Conservation (phyloP, 2,888 invertebrate genomes). For the Meliscaeva auricollis region DNA sequence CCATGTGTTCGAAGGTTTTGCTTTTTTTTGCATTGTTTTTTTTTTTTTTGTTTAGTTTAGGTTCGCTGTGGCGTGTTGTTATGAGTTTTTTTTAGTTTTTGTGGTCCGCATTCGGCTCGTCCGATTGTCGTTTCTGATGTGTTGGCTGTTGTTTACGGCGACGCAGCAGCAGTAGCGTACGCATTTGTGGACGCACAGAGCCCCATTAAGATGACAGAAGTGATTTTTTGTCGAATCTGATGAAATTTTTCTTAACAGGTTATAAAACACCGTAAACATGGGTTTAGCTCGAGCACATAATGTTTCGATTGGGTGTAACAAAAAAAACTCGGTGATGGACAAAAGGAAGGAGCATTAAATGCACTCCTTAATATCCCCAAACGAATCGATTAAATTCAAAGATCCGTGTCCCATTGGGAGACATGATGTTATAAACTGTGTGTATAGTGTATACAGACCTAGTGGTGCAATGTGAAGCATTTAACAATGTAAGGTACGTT, state of each 20-base stretch:
- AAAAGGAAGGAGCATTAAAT: constrained; percentile 74
- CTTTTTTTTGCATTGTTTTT: constrained; percentile 39
- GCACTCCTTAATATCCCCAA: constrained; percentile 76
- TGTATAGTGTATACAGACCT: constrained; percentile 65
- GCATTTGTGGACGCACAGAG: constrained; percentile 66
- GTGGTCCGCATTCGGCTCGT: constrained; percentile 64
- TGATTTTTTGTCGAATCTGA: constrained; percentile 66
- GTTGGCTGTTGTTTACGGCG: constrained; percentile 63
- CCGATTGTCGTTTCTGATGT: constrained; percentile 69
- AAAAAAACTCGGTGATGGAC: constrained; percentile 69
- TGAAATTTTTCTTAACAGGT: constrained; percentile 76
- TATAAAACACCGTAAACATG: constrained; percentile 76
- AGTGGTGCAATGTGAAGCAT: constrained; percentile 62
- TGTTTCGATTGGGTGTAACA: constrained; percentile 73
- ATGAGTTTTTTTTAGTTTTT: constrained; percentile 71
- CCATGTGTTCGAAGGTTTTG: constrained; percentile 73
- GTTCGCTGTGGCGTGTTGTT: constrained; percentile 69
- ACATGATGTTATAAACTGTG: constrained; percentile 19
- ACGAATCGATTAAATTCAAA: constrained; percentile 76
- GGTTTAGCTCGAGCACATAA: constrained; percentile 72
- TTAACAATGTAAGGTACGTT: constrained; percentile 10
- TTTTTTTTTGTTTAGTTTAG: neutral
- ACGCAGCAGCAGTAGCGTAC: constrained; percentile 61
- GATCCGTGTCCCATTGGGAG: constrained; percentile 67
- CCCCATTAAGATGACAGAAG: constrained; percentile 75